A percentile compares a stretch with the other conserved stretches of the same genome.
Conservation (phyloP, 2,888 invertebrate genomes). For the Tipula vernalis region DNA sequence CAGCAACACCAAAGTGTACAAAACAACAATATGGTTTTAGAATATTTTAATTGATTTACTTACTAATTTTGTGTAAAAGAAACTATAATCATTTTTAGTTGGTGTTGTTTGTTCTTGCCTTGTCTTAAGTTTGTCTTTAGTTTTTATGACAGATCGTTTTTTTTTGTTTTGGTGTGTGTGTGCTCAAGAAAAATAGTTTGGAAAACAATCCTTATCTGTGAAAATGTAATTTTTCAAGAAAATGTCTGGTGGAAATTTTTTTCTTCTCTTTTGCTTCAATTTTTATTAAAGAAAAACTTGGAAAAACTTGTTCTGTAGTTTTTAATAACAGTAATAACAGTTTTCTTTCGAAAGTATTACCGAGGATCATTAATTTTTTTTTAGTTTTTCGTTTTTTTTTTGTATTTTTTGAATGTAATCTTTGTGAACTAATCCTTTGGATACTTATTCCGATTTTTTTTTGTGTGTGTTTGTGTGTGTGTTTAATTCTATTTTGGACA, state of each 20-base stretch:
- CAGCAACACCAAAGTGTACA: background rate
- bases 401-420: background rate
- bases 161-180: background rate
- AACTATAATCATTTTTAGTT: background rate
- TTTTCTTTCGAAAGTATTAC: slow-evolving; percentile 10
- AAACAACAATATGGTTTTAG: background rate
- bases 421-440: slow-evolving; percentile 8
- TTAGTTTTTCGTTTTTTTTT: background rate
- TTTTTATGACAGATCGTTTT: slow-evolving; percentile 4
- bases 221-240: slow-evolving; percentile 10
- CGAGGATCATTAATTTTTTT: slow-evolving; percentile 11
- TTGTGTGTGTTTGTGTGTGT: no score
- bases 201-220: slow-evolving; percentile 7
- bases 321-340: slow-evolving; percentile 11
- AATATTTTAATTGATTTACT: background rate
- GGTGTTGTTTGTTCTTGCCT: background rate
- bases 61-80: background rate
- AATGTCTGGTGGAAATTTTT: slow-evolving; percentile 7
- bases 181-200: background rate
- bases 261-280: background rate
- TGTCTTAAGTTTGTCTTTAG: background rate
- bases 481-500: slow-evolving; percentile 5
- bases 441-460: background rate
- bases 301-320: slow-evolving; percentile 8
- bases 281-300: background rate